Evolutionary conservation across 1,140 invertebrate genomes (phyloP).

Genomic region (Apis mellifera): Amel_HAv3.1 CM009931.2:18035001-18035500

Average conservation of each 20-base stretch:
- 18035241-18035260: constrained; percentile 24
- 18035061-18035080: too few relatives aligned
- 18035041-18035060: too few relatives aligned
- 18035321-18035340: background rate
- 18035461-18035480: too few relatives aligned
- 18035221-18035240: constrained; percentile 18
- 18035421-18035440: too few relatives aligned
- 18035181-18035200: background rate
- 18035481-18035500: too few relatives aligned
- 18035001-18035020: too few relatives aligned
- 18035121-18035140: constrained; percentile 2
- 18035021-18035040: too few relatives aligned
- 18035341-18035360: background rate
- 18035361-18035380: background rate
- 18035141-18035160: constrained; percentile 9
- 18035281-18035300: constrained; percentile 26
- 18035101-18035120: constrained; percentile 1
- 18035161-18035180: constrained; percentile 2
- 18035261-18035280: constrained; percentile 24
- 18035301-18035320: background rate
- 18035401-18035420: too few relatives aligned
- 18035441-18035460: too few relatives aligned
- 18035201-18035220: constrained; percentile 24
- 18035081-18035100: background rate
- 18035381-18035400: too few relatives aligned